Evolutionary conservation across 2,797 vertebrate genomes (phyloP).

Genomic region (Propithecus perrieri): DNA sequence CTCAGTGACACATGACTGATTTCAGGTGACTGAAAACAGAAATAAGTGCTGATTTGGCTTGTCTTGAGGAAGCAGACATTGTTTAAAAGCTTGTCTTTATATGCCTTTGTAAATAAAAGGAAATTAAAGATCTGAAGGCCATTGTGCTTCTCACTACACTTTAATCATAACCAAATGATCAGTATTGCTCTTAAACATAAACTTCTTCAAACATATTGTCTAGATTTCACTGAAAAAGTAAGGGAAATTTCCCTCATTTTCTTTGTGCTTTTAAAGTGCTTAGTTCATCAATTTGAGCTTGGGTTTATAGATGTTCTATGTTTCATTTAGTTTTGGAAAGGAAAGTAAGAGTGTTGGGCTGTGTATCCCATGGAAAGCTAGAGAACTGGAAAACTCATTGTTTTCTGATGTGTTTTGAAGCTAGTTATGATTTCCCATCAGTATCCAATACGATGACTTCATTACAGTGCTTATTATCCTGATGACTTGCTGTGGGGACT

Average conservation of each 20-base stretch:
- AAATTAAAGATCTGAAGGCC: not conserved
- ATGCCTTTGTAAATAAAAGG: constrained; percentile 36
- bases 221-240: constrained; percentile 12
- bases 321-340: constrained; percentile 64
- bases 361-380: constrained; percentile 72
- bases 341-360: constrained; percentile 60
- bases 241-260: not conserved
- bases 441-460: constrained; percentile 87
- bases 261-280: constrained; percentile 52
- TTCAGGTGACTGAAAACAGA: constrained; percentile 4
- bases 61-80: not conserved
- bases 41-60: constrained; percentile 21
- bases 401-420: constrained; percentile 81
- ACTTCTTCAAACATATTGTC: not conserved
- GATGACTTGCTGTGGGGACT: constrained; percentile 85
- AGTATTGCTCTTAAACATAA: not conserved
- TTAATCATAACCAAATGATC: not conserved
- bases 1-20: not conserved
- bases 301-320: constrained; percentile 15
- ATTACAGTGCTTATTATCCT: constrained; percentile 81
- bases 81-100: constrained; percentile 5
- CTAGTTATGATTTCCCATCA: constrained; percentile 82
- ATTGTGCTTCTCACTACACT: not conserved
- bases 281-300: constrained; percentile 44
- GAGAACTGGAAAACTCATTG: constrained; percentile 86